Evolutionary conservation across 2,888 invertebrate genomes (phyloP).

Genomic region (Aradus depressus): DNA sequence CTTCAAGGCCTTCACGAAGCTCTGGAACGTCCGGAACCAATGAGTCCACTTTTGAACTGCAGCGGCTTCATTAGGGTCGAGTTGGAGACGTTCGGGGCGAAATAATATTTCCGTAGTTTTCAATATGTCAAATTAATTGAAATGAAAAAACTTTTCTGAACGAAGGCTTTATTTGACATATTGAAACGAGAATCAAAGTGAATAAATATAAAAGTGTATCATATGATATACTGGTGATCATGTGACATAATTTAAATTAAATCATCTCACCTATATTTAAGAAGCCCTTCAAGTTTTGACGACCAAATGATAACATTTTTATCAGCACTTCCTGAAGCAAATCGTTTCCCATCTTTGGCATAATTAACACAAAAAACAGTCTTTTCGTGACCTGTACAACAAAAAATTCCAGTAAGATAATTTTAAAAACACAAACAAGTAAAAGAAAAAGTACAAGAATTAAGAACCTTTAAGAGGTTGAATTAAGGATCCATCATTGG

Average conservation of each 20-base stretch:
- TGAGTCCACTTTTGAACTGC: no score
- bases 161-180: neutral
- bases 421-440: neutral
- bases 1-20: no score
- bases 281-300: slow-evolving; percentile 82
- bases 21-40: no score
- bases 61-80: no score
- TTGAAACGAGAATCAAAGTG: neutral
- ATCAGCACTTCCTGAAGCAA: slow-evolving; percentile 94
- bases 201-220: neutral
- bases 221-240: neutral
- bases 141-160: no score
- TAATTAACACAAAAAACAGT: slow-evolving; percentile 85
- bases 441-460: no score
- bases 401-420: no score
- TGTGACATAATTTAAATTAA: neutral
- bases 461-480: slow-evolving; percentile 70
- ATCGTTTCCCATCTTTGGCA: slow-evolving; percentile 86
- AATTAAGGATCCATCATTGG: slow-evolving; percentile 73
- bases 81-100: no score
- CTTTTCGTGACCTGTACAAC: slow-evolving; percentile 67
- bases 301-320: slow-evolving; percentile 98
- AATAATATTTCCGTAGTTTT: no score
- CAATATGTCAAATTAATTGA: neutral
- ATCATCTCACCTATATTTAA: slow-evolving; percentile 78